phyloP scores from a whole-genome alignment of 2,797 vertebrate species.

The Melanitta fusca region DNA sequence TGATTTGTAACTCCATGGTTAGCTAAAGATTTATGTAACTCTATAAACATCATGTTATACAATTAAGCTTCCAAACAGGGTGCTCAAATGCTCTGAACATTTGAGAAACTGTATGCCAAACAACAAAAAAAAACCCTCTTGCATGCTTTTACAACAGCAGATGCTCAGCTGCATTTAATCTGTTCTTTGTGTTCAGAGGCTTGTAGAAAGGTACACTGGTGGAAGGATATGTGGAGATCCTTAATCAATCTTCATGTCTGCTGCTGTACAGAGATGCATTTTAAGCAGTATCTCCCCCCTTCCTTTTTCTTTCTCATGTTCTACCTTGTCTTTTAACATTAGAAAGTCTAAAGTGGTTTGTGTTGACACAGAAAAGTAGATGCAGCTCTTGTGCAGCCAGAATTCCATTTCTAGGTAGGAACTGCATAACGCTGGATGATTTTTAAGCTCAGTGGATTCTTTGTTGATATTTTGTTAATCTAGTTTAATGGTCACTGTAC shows the following conservation, averaged over 20 bases:
- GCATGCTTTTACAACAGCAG: background rate
- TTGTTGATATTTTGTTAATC: slow-evolving; percentile 53
- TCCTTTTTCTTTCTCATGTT: background rate
- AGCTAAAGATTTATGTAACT: background rate
- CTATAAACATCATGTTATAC: background rate
- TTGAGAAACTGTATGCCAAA: background rate
- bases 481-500: slow-evolving; percentile 28
- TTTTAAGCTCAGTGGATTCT: slow-evolving; percentile 51
- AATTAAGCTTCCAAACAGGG: background rate
- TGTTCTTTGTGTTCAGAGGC: background rate
- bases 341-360: background rate
- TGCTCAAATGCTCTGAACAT: background rate
- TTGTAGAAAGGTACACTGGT: background rate
- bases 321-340: background rate
- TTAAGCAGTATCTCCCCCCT: background rate
- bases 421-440: background rate
- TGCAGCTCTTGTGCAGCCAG: background rate
- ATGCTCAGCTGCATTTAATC: background rate
- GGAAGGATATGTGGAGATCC: background rate
- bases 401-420: slow-evolving; percentile 6
- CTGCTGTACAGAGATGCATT: background rate
- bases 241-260: background rate
- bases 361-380: background rate
- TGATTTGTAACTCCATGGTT: background rate
- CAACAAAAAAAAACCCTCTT: background rate